These are phyloP conservation scores for Drosophila nasuta DNA, from an alignment of 1,140 invertebrate genomes.

Conservation along the genomic window DNA sequence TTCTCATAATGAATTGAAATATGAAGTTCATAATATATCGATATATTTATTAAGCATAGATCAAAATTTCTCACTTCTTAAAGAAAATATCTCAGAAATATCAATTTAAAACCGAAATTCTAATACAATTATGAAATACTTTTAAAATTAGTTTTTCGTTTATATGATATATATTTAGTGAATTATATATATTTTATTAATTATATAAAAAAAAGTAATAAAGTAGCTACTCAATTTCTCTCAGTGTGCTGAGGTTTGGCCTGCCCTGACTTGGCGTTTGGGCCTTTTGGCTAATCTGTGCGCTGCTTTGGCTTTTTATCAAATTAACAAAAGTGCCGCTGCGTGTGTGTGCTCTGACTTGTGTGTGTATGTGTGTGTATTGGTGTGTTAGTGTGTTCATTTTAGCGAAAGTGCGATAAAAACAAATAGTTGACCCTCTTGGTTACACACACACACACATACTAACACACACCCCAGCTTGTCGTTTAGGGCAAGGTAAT, in stretches of 20 bases:
- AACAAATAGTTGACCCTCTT: slow-evolving; percentile 73
- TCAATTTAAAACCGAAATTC: no score
- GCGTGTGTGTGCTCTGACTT: slow-evolving; percentile 2
- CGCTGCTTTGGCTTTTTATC: slow-evolving; percentile 79
- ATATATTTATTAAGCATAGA: no score
- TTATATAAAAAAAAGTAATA: no score
- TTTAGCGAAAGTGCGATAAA: slow-evolving; percentile 84
- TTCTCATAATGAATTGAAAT: no score
- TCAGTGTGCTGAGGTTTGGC: slow-evolving; percentile 37
- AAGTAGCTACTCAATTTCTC: slow-evolving; percentile 14
- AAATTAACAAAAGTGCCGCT: slow-evolving; percentile 83
- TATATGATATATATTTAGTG: no score
- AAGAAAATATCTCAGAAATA: no score
- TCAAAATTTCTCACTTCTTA: no score
- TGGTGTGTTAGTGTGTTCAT: slow-evolving; percentile 59
- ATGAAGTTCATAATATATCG: no score
- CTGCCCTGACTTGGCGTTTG: slow-evolving; percentile 38
- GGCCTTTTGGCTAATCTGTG: slow-evolving; percentile 71
- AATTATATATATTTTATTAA: no score
- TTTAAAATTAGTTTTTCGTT: no score
- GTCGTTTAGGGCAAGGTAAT: slow-evolving; percentile 38
- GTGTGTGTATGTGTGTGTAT: slow-evolving; percentile 5
- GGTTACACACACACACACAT: slow-evolving; percentile 27
- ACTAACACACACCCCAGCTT: not conserved
- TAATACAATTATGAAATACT: no score